These are phyloP conservation scores for Agrochola circellaris DNA, from an alignment of 2,888 invertebrate genomes.

Conservation along the genomic window DNA sequence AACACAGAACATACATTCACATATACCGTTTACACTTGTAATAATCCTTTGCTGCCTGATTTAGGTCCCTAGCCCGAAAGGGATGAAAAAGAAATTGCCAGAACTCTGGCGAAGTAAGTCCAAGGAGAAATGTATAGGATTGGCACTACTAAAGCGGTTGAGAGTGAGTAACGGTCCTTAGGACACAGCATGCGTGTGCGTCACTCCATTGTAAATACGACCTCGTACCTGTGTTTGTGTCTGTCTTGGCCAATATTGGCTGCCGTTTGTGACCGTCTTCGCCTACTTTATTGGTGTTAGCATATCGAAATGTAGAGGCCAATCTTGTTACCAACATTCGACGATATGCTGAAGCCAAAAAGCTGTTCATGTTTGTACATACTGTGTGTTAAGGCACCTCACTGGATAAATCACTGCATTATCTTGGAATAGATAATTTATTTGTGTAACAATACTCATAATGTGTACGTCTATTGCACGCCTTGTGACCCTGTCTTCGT, in stretches of 20 bases:
- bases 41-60: constrained; percentile 73
- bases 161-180: constrained; percentile 82
- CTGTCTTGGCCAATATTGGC: constrained; percentile 70
- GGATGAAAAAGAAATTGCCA: constrained; percentile 83
- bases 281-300: constrained; percentile 68
- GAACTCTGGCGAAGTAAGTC: constrained; percentile 87
- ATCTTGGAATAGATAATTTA: constrained; percentile 48
- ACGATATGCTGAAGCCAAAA: constrained; percentile 55
- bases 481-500: constrained; percentile 62
- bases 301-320: constrained; percentile 58
- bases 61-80: constrained; percentile 82
- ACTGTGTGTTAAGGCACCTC: constrained; percentile 60
- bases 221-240: constrained; percentile 74
- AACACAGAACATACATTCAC: constrained; percentile 40
- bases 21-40: constrained; percentile 29
- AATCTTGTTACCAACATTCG: constrained; percentile 35
- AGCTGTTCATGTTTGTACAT: constrained; percentile 44
- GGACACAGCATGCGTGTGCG: constrained; percentile 71
- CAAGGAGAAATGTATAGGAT: constrained; percentile 85
- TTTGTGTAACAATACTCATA: constrained; percentile 68
- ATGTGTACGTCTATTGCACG: constrained; percentile 69
- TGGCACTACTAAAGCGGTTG: constrained; percentile 82
- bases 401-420: constrained; percentile 44
- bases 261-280: constrained; percentile 71
- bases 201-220: constrained; percentile 78